Evolutionary conservation across 2,797 vertebrate species (phyloP).

Genomic region (Sparus aurata): DNA sequence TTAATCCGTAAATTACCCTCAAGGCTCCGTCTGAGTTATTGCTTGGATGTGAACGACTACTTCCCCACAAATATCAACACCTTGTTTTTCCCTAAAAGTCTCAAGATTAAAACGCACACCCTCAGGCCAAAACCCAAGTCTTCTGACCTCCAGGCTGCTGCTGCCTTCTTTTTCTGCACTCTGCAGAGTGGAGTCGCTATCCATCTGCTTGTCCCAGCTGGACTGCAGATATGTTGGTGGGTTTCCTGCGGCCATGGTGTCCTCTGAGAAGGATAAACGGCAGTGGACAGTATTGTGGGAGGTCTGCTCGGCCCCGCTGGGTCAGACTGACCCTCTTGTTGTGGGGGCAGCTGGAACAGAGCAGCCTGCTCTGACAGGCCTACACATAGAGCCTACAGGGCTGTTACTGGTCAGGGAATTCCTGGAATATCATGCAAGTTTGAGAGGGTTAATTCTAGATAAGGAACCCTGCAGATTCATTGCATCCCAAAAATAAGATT

Average conservation of each 20-base stretch:
- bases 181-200: slow-evolving; percentile 23
- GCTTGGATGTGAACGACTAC: slow-evolving; percentile 14
- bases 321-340: slow-evolving; percentile 54
- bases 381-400: slow-evolving; percentile 15
- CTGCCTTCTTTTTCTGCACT: slow-evolving; percentile 25
- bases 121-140: slow-evolving; percentile 24
- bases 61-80: slow-evolving; percentile 43
- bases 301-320: slow-evolving; percentile 22
- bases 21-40: slow-evolving; percentile 19
- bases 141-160: slow-evolving; percentile 29
- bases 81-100: slow-evolving; percentile 32
- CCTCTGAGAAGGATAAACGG: slow-evolving; percentile 39
- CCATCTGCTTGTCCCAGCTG: slow-evolving; percentile 68
- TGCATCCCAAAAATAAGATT: not conserved
- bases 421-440: slow-evolving; percentile 34
- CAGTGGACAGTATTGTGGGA: slow-evolving; percentile 46
- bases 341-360: slow-evolving; percentile 47
- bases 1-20: slow-evolving; percentile 17
- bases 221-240: slow-evolving; percentile 35
- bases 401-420: slow-evolving; percentile 30
- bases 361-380: slow-evolving; percentile 22
- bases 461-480: not conserved
- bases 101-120: slow-evolving; percentile 21
- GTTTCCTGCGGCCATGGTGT: slow-evolving; percentile 33
- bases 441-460: slow-evolving; percentile 2